phyloP scores from a whole-genome alignment of 2,113 vertebrate genomes.

The Saguinus midas region DNA sequence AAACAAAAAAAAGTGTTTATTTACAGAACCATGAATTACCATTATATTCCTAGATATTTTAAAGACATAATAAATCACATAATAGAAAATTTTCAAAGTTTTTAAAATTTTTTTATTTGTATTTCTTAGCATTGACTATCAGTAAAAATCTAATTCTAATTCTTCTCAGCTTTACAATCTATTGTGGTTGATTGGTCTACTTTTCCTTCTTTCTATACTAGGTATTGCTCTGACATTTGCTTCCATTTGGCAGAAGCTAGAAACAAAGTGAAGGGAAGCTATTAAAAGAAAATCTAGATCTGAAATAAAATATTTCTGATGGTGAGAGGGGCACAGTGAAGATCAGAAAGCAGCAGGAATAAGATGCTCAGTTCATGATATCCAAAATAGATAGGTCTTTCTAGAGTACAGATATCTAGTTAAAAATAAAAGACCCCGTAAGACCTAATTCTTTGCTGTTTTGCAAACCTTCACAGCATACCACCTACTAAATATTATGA shows the following conservation, averaged over 20 bases:
- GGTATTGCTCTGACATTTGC: background rate
- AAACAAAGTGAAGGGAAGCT: background rate
- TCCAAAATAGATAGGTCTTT: background rate
- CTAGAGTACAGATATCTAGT: background rate
- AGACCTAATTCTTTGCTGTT: background rate
- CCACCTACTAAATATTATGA: background rate
- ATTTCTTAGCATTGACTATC: background rate
- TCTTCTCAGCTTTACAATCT: background rate
- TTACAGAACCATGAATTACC: background rate
- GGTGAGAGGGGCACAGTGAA: background rate
- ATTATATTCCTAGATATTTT: background rate
- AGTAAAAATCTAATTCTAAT: constrained; percentile 21
- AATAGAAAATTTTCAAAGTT: background rate
- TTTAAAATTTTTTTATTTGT: background rate
- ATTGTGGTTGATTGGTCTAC: background rate
- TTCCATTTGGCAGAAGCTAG: background rate
- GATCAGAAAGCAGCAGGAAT: background rate
- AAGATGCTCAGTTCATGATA: background rate
- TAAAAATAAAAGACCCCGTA: background rate
- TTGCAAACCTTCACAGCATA: background rate
- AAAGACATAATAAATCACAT: background rate
- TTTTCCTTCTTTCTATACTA: background rate
- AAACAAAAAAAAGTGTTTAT: background rate
- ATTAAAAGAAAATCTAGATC: background rate
- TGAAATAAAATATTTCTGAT: background rate